phyloP scores from a whole-genome alignment of 2,113 vertebrate genomes.

The Hypanus sabinus region DNA sequence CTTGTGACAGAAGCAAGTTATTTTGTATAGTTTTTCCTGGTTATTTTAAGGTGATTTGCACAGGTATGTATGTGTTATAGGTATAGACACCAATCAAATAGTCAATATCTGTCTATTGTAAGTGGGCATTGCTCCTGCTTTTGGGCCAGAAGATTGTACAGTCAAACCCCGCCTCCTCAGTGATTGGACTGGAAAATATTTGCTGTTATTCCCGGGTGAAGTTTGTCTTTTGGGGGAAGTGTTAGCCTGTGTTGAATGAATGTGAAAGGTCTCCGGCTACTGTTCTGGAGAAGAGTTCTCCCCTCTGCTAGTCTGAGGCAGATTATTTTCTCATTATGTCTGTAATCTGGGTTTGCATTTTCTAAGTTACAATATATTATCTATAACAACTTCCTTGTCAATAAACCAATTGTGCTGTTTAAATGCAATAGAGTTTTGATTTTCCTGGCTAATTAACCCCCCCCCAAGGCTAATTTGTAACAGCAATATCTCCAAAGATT shows the following conservation, averaged over 20 bases:
- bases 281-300: not conserved
- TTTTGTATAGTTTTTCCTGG: not conserved
- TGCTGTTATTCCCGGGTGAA: not conserved
- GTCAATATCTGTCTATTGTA: not conserved
- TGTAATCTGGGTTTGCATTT: not conserved
- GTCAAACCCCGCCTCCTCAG: not conserved
- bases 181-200: not conserved
- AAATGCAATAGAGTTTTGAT: not conserved
- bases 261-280: too few species aligned
- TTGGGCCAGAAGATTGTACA: not conserved
- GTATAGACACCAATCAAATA: not conserved
- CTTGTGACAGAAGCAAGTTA: not conserved
- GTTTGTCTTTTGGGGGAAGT: not conserved
- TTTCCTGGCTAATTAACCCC: not conserved
- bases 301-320: not conserved
- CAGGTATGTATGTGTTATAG: not conserved
- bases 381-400: not conserved
- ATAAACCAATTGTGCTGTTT: too few species aligned
- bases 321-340: not conserved
- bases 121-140: too few species aligned
- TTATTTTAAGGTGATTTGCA: not conserved
- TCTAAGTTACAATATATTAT: not conserved
- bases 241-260: not conserved
- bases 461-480: not conserved
- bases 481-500: not conserved